Conservation (phyloP, 2,888 invertebrate species). For the Callyntrura sp. region DNA sequence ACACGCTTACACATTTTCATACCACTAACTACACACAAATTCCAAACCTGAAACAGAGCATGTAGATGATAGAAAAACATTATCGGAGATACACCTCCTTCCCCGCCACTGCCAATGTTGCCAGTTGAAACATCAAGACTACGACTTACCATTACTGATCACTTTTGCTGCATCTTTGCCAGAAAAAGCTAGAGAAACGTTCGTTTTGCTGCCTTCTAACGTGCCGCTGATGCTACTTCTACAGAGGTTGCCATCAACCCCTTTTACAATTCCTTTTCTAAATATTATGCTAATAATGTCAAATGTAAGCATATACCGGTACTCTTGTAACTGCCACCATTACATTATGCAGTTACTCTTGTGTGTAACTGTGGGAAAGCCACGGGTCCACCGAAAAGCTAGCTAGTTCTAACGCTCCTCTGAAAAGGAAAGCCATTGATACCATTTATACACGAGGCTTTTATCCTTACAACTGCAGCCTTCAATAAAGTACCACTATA, state of each 20-base stretch:
- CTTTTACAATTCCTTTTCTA: neutral
- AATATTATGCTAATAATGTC: slow-evolving; percentile 24
- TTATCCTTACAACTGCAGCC: neutral
- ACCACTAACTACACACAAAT: slow-evolving; percentile 26
- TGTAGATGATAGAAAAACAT: slow-evolving; percentile 43
- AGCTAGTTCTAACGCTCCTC: slow-evolving; percentile 25
- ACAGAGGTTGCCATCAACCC: too few species aligned
- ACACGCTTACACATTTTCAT: slow-evolving; percentile 16
- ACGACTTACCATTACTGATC: slow-evolving; percentile 24
- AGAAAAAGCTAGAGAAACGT: slow-evolving; percentile 32
- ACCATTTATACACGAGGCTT: too few species aligned
- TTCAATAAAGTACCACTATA: neutral
- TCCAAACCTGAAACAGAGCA: slow-evolving; percentile 49
- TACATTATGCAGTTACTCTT: neutral
- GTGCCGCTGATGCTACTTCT: neutral
- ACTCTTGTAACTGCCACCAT: too few species aligned
- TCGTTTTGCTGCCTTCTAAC: slow-evolving; percentile 26
- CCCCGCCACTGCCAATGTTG: neutral
- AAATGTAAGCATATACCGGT: slow-evolving; percentile 37
- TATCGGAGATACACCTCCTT: slow-evolving; percentile 41
- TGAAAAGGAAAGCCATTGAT: neutral
- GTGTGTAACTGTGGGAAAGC: slow-evolving; percentile 6
- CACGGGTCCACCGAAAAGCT: slow-evolving; percentile 36
- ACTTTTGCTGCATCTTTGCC: slow-evolving; percentile 54
- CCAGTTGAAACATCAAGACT: too few species aligned